Conservation (phyloP, 2,888 invertebrate species). For the Tipula unca region DNA sequence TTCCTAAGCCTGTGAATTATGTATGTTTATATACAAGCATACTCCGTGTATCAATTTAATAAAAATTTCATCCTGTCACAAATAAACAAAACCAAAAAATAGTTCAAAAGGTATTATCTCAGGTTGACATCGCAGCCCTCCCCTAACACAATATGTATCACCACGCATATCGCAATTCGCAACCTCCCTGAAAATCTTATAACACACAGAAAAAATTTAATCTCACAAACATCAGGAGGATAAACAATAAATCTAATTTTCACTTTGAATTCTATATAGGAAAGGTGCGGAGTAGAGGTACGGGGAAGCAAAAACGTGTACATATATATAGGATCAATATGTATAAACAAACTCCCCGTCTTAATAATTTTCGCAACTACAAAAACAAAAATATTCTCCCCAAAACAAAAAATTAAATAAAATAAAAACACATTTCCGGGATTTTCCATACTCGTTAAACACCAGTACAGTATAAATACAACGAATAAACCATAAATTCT, state of each 20-base stretch:
- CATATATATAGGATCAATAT: not conserved
- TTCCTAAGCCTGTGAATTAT: not conserved
- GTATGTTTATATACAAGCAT: not conserved
- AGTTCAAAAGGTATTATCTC: not conserved
- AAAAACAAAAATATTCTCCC: not conserved
- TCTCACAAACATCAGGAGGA: slow-evolving; percentile 14
- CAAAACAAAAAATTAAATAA: not conserved
- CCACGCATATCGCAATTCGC: not conserved
- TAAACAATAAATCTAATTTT: slow-evolving; percentile 14
- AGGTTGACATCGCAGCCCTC: not conserved
- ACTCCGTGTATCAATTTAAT: not conserved
- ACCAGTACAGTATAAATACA: slow-evolving; percentile 8
- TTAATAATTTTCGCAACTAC: not conserved
- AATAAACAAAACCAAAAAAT: not conserved
- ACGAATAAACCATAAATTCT: not conserved
- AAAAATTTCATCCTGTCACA: not conserved
- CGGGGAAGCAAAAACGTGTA: not conserved
- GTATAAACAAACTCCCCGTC: not conserved
- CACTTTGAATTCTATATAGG: not conserved
- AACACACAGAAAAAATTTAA: not conserved
- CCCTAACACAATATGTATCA: not conserved
- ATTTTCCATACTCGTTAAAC: not conserved
- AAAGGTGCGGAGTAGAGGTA: not conserved
- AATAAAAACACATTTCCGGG: not conserved
- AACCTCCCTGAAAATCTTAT: not conserved